Conservation (phyloP, 2,888 invertebrate species). For the Tanaodytes sp. region DNA sequence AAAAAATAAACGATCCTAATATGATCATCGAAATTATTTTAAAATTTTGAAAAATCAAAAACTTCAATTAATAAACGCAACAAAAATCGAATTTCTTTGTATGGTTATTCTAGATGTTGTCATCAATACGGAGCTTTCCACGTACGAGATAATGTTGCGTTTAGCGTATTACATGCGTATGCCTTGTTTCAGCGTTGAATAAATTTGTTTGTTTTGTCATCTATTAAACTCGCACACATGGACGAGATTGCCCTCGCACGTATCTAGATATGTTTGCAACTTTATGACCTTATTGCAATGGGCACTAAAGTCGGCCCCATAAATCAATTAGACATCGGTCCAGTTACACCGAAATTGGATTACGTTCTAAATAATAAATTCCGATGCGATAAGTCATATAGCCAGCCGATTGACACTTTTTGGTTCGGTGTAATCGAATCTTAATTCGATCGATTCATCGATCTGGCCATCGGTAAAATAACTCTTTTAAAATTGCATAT, state of each 20-base stretch:
- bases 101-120: conserved; percentile 40
- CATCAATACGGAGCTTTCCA: conserved; percentile 25
- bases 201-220: conserved; percentile 46
- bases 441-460: conserved; percentile 1
- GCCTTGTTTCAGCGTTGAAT: conserved; percentile 40
- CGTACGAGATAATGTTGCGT: conserved; percentile 43
- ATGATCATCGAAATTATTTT: too few relatives aligned
- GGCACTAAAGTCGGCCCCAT: conserved; percentile 29
- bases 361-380: conserved; percentile 42
- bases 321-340: conserved; percentile 40
- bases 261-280: conserved; percentile 38
- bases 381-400: conserved; percentile 9
- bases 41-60: too few relatives aligned
- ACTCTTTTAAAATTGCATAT: too few relatives aligned
- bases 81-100: too few relatives aligned
- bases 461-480: too few relatives aligned
- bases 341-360: conserved; percentile 29
- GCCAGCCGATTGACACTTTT: conserved; percentile 9
- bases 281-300: conserved; percentile 41
- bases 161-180: conserved; percentile 42
- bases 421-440: neutral
- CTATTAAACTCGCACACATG: conserved; percentile 35
- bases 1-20: too few relatives aligned
- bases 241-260: conserved; percentile 20
- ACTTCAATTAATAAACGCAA: too few relatives aligned